Evolutionary conservation across 2,113 vertebrate genomes (phyloP).

Genomic region (Limnothrissa miodon): DNA sequence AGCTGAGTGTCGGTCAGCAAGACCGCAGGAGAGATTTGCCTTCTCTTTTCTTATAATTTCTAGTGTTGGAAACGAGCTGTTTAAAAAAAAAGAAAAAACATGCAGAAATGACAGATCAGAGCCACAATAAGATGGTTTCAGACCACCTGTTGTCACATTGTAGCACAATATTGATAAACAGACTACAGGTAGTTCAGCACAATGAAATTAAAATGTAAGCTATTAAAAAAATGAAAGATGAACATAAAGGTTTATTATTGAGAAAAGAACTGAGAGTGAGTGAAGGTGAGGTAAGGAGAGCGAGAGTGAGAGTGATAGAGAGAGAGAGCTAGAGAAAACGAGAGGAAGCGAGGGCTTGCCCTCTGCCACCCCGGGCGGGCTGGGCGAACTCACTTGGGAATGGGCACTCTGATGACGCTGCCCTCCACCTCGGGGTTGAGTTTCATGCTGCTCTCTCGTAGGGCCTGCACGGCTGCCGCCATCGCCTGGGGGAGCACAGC

Average conservation of each 20-base stretch:
- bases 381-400: conserved; percentile 86
- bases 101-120: not conserved
- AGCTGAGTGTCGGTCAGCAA: conserved; percentile 22
- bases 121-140: not conserved
- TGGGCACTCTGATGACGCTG: conserved; percentile 85
- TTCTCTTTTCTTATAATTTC: not conserved
- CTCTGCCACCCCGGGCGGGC: conserved; percentile 21
- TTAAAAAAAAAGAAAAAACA: not conserved
- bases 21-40: not conserved
- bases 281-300: not conserved
- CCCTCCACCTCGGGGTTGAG: conserved; percentile 95
- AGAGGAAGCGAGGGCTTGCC: conserved; percentile 28
- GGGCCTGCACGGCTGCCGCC: conserved; percentile 81
- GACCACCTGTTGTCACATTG: not conserved
- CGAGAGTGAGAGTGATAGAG: not conserved
- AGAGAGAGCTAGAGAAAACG: conserved; percentile 23
- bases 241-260: not conserved
- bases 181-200: not conserved
- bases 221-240: too few species aligned
- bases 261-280: not conserved
- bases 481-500: conserved; percentile 77
- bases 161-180: not conserved
- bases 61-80: not conserved
- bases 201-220: not conserved
- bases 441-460: conserved; percentile 94